Base-by-base conservation (phyloP, 2,888 invertebrate species). In the Belgica antarctica region DNA sequence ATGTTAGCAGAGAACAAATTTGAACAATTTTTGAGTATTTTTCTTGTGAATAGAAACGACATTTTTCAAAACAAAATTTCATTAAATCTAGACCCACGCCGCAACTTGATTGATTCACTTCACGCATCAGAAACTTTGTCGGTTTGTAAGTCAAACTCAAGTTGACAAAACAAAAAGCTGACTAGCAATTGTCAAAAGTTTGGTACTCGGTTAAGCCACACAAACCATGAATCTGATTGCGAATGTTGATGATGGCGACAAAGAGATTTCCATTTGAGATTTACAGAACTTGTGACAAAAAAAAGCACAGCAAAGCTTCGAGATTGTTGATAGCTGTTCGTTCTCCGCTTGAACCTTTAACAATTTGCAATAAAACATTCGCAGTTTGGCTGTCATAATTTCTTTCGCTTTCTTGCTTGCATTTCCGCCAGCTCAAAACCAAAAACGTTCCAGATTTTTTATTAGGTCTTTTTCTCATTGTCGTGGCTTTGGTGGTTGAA, bases 341-440 rank as follows among this genome's bases (percentile, higher is more conserved):
- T n/a, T n/a, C 8, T 24, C 2, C 1, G 27, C n/a, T 27, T 59
- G n/a, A 59, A 19, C 59, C 25, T 15, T n/a, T 15, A 15, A 15
- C 62, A 62, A 62, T 62, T 62, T 34, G 62, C 36, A 62, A 34
- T 19, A 62, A 62, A 62, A 62, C 36, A 62, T 34, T 62, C 17
- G n/a, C 15, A n/a, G 8, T 17, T 31, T 62, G 7, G 7, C 24
- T 22, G 19, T 15, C 15, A 46, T 46, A 57, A n/a, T 15, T 15
- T 15, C 19, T 52, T 25, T 27, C 25, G 25, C 25, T 3, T 52
- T 4, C 17, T 52, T 52, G 7, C 12, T 41, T 41, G 41, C 41
- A 41, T 12, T 41, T 41, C 41, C 41, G 41, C 15, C n/a, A n/a
- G n/a, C n/a, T n/a, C n/a, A n/a, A n/a, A n/a, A n/a, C 34, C 34